phyloP scores from a whole-genome alignment of 2,888 invertebrate species.

The Clusia tigrina region DNA sequence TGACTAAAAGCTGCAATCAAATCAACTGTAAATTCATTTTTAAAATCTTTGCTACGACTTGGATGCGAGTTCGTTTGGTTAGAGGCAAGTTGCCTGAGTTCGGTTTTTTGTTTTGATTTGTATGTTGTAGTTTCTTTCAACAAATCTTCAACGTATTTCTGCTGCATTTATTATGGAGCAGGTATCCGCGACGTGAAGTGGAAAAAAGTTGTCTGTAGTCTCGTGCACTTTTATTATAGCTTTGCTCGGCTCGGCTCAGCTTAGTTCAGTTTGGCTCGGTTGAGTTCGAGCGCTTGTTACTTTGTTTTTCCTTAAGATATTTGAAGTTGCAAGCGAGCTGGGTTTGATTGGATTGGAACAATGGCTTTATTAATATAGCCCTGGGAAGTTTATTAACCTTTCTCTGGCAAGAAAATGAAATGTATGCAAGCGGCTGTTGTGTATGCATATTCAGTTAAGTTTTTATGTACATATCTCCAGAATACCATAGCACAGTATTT shows the following conservation, averaged over 20 bases:
- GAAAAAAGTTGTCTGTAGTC: neutral
- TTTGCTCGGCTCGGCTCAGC: no score
- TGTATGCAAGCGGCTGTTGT: no score
- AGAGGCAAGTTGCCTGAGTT: constrained; percentile 6
- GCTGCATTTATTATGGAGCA: neutral
- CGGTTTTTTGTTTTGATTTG: neutral
- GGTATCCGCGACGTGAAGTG: neutral
- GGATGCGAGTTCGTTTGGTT: neutral
- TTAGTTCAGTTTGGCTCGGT: constrained; percentile 2
- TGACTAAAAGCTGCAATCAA: constrained; percentile 34
- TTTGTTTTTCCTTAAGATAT: neutral
- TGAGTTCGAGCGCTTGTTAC: neutral
- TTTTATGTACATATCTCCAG: no score
- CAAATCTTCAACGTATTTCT: neutral
- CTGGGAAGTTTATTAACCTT: constrained; percentile 34
- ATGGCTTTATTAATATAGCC: constrained; percentile 20
- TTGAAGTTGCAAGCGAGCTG: neutral
- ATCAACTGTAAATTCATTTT: constrained; percentile 39
- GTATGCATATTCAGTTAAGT: no score
- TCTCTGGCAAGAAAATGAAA: constrained; percentile 14
- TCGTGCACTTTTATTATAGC: neutral
- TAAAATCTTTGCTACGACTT: constrained; percentile 20
- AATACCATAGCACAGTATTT: no score
- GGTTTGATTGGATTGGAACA: neutral
- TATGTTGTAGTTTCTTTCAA: neutral